A percentile compares a stretch with the other conserved stretches of the same genome.
Evolutionary conservation across 2,797 vertebrate species (phyloP).

Genomic region (Malurus leucopterus): DNA sequence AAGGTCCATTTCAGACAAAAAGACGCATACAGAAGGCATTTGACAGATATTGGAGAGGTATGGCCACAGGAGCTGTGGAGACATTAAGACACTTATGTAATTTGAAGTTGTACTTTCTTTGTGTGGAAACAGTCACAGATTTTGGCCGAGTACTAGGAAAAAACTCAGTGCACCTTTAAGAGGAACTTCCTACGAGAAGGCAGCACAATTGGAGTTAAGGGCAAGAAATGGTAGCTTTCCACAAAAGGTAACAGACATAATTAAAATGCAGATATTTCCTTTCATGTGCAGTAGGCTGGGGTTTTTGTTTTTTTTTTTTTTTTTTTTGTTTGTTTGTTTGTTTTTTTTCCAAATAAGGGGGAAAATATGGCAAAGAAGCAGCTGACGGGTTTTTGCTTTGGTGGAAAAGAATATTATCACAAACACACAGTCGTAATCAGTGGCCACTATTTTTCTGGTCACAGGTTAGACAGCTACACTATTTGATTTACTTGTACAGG

Average conservation of each 20-base stretch:
- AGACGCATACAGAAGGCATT: background rate
- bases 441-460: background rate
- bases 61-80: background rate
- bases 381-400: rapidly evolving
- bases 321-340: background rate
- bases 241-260: background rate
- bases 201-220: background rate
- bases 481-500: background rate
- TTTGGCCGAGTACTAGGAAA: background rate
- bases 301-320: too few relatives aligned
- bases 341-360: background rate
- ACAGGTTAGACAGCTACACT: background rate
- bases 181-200: background rate
- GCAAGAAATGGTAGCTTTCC: background rate
- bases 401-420: background rate
- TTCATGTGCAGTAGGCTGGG: background rate
- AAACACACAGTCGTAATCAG: background rate
- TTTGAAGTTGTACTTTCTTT: background rate
- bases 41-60: background rate
- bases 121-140: background rate
- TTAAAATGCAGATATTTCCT: background rate
- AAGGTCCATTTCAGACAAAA: background rate
- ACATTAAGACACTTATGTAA: background rate
- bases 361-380: background rate
- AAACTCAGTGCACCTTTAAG: background rate